Percentiles rank a stretch among this genome's conserved stretches.
Conservation (phyloP, 2,888 invertebrate species). For the Eustalomyia histrio region DNA sequence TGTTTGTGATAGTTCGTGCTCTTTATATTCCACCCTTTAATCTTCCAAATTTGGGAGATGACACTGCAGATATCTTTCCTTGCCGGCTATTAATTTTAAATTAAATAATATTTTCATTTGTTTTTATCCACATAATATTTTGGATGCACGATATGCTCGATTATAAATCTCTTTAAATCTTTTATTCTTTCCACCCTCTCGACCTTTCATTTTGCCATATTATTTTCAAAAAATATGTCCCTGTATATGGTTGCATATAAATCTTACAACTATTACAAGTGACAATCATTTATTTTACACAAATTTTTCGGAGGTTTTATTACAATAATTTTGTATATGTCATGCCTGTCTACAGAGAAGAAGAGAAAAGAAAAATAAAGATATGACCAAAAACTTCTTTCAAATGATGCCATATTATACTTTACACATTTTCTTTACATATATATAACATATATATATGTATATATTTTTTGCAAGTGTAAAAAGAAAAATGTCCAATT, state of each 20-base stretch:
- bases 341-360: constrained; percentile 3
- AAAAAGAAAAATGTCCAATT: constrained; percentile 51
- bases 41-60: too few relatives aligned
- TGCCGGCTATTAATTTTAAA: too few relatives aligned
- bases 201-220: too few relatives aligned
- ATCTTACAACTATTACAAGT: constrained; percentile 15
- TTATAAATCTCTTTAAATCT: too few relatives aligned
- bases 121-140: too few relatives aligned
- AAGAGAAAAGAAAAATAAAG: constrained; percentile 7
- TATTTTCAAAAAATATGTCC: too few relatives aligned
- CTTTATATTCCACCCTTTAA: too few relatives aligned
- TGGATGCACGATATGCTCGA: too few relatives aligned
- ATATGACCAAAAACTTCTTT: not conserved
- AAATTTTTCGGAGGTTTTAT: constrained; percentile 34
- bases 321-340: constrained; percentile 36
- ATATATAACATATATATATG: not conserved
- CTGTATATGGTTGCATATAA: not conserved
- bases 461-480: constrained; percentile 6
- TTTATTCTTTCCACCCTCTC: too few relatives aligned
- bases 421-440: constrained; percentile 5
- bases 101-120: too few relatives aligned
- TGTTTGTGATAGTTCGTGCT: too few relatives aligned
- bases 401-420: not conserved
- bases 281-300: constrained; percentile 43
- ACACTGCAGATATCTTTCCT: too few relatives aligned